A percentile compares a stretch with the other conserved stretches of the same genome.
phyloP scores from a whole-genome alignment of 2,113 vertebrate genomes.

The Poecilia latipinna region DNA sequence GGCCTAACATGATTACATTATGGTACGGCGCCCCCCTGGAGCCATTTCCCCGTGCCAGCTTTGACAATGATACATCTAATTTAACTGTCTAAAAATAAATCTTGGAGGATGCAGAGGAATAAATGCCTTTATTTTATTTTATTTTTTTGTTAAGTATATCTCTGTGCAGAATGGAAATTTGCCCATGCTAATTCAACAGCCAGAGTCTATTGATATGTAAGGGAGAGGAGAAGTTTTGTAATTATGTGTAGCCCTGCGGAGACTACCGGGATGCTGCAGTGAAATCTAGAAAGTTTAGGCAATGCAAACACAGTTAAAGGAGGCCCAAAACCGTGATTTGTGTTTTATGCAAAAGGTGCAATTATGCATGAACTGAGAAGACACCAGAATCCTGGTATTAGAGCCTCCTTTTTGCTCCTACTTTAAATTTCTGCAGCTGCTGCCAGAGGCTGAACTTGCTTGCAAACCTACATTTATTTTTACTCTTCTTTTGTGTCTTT shows the following conservation, averaged over 20 bases:
- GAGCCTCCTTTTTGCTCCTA: conserved; percentile 4
- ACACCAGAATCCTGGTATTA: neutral
- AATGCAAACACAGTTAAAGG: conserved; percentile 1
- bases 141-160: neutral
- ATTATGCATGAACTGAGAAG: neutral
- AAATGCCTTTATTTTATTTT: conserved; percentile 32
- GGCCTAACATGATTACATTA: conserved; percentile 64
- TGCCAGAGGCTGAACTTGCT: conserved; percentile 26
- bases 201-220: conserved; percentile 42
- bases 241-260: conserved; percentile 7
- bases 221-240: conserved; percentile 34
- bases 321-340: conserved; percentile 3
- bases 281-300: conserved; percentile 27
- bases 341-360: neutral
- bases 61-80: conserved; percentile 58
- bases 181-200: conserved; percentile 55
- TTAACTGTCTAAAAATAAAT: conserved; percentile 69
- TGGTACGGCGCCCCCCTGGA: conserved; percentile 49
- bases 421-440: conserved; percentile 14
- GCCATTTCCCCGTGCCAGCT: conserved; percentile 47
- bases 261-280: conserved; percentile 12
- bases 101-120: conserved; percentile 48
- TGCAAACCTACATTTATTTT: conserved; percentile 17
- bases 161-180: conserved; percentile 47
- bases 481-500: conserved; percentile 7